These are phyloP conservation scores for Tenthredo amoena DNA, from an alignment of 2,888 invertebrate genomes.

Conservation along the genomic window DNA sequence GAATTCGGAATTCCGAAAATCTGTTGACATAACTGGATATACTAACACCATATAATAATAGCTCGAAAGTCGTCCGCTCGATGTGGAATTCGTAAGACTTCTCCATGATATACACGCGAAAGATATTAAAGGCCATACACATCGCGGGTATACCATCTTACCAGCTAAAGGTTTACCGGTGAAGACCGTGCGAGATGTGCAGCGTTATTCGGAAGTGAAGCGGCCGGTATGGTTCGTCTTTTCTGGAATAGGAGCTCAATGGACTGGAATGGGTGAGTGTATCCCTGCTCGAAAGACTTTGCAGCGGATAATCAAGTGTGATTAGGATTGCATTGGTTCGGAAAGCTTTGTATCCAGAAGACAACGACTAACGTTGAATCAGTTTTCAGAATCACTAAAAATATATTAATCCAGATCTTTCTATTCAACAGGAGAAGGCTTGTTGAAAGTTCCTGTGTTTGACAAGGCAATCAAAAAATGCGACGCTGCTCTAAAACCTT, in stretches of 20 bases:
- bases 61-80: conserved; percentile 81
- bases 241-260: conserved; percentile 95
- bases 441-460: conserved; percentile 87
- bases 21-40: not conserved
- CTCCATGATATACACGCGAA: conserved; percentile 82
- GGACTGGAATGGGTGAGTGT: conserved; percentile 90
- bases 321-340: not conserved
- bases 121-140: conserved; percentile 82
- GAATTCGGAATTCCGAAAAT: not conserved
- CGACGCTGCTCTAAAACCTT: conserved; percentile 80
- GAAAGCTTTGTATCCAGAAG: not conserved
- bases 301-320: not conserved
- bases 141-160: conserved; percentile 86
- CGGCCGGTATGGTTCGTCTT: conserved; percentile 93
- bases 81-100: conserved; percentile 82
- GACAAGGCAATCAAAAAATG: conserved; percentile 82
- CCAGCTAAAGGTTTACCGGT: conserved; percentile 70
- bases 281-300: not conserved
- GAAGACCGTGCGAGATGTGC: conserved; percentile 79
- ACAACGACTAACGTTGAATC: not conserved
- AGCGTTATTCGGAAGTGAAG: conserved; percentile 82
- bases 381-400: not conserved
- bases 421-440: conserved; percentile 85
- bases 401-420: conserved; percentile 80
- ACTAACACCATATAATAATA: conserved; percentile 53